Base-by-base conservation (phyloP, 2,888 invertebrate genomes). In the Anticlea derivata region DNA sequence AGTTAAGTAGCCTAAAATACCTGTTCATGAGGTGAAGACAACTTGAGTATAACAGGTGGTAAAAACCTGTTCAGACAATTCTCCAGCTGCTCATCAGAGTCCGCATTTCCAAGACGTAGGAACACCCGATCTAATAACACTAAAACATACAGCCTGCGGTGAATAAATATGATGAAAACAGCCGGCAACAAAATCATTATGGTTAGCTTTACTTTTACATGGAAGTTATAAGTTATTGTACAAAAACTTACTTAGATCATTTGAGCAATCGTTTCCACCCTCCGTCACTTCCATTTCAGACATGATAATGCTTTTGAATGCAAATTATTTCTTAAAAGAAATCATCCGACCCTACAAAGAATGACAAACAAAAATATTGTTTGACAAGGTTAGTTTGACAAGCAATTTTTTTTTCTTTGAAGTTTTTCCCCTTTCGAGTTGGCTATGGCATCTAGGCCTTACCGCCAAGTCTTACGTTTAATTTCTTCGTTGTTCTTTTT, bases 51-150 rank as follows among this genome's bases (percentile, higher is more conserved):
- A 47, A 98, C 96, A 10, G 98, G 97, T 17, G 96, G 93, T 45
- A 98, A 83, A 80, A 98, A 98, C 76, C 96, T 78, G 46, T 91
- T 93, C 20, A 98, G 93, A 48, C 95, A 94, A 70, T 93, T 93
- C 82, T 98, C 95, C 47, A 98, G 90, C 74, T 97, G 96, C 46
- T 97, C 96, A 87, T 98, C 98, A 4, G 94, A 94, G 63, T 98
- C 97, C 1, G 97, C 96, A 67, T 95, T 95, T 10, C 97, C 98
- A 63, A 98, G 92, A 38, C 97, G 93, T 48, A 98, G 87, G 73
- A 98, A 95, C 7, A 98, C 97, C 61, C 97, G 92, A 80, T 98
- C 98, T 75, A 98, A 89, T 39, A 98, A 92, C 80, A 95, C 97
- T 97, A 70, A 44, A 91, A 78, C 52, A 49, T 59, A 46, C 49